Evolutionary conservation across 2,113 vertebrate species (phyloP), one percentile per base, ranked within the genome.

Genomic region (Cyprinodon tularosa): DNA sequence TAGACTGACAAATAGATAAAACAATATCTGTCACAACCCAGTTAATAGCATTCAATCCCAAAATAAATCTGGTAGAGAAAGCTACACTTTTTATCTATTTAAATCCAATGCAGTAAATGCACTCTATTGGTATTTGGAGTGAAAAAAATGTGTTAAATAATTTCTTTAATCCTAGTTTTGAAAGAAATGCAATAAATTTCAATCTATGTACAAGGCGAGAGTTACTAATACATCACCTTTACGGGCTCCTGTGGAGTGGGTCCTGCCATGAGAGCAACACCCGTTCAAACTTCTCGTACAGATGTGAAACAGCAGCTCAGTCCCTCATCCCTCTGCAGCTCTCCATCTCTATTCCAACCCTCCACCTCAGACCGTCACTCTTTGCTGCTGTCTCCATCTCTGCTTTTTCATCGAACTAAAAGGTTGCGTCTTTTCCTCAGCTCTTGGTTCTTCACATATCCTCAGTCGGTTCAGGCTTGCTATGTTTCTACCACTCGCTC

Each of bases 211-310:
- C 14, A 22, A 60, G 64, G 44, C 3, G 2, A 17, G 62, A 13
- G 60, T 42, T 38, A 22, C n/a, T 7, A 17, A 14, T 2, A 72
- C 61, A n/a, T 93, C 84, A 93, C 91, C 93, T 93, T 93, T 70
- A 90, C 1, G 1, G 89, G 89, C 85, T 92, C 89, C 78, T 88
- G 87, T 15, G 83, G 12, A 45, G 79, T 42, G 1, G 81, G 87
- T 81, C 83, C 91, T n/a, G 91, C 91, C 91, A 92, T 93, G 72
- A 80, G 61, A 84, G 70, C 76, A 68, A 82, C 81, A 44, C 87
- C 86, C 78, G 74, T 84, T 85, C 68, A 81, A 93, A 92, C 88
- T 90, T 90, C 86, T 81, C n/a, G 70, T 68, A 81, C 72, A 77
- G 80, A 67, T 77, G 66, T 12, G 45, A 84, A 85, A 76, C 74